These are phyloP conservation scores for Phataginus tetradactyla DNA, from an alignment of 2,797 vertebrate genomes.

Conservation along the genomic window DNA sequence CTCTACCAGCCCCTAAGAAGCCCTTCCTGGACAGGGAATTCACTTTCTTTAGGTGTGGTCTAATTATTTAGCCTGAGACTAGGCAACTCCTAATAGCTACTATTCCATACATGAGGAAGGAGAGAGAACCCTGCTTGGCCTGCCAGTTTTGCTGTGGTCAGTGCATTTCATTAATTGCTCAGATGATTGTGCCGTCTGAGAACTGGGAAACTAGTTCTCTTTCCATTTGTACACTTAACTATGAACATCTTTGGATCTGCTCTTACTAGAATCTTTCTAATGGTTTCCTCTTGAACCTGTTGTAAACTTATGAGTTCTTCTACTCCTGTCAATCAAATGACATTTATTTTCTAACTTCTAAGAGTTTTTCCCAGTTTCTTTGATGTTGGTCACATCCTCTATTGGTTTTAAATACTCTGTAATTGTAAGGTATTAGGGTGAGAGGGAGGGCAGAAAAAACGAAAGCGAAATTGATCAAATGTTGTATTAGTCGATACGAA, in stretches of 20 bases:
- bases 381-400: background rate
- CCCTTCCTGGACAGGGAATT: background rate
- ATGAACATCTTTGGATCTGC: background rate
- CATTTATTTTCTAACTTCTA: background rate
- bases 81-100: background rate
- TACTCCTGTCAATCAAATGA: background rate
- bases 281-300: background rate
- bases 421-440: background rate
- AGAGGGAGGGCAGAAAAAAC: background rate
- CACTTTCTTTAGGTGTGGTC: background rate
- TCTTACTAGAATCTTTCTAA: background rate
- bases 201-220: background rate
- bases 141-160: background rate
- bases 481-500: background rate
- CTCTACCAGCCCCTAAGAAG: background rate
- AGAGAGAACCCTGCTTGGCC: background rate
- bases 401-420: background rate
- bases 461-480: constrained; percentile 36
- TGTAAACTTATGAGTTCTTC: background rate
- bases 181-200: background rate
- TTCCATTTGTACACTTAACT: background rate
- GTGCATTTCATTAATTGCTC: background rate
- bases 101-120: background rate
- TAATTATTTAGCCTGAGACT: background rate
- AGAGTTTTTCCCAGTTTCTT: background rate